Percentiles rank a stretch among this genome's conserved stretches.
Evolutionary conservation across 2,888 invertebrate species (phyloP).

Genomic region (Napeogenes sylphis): DNA sequence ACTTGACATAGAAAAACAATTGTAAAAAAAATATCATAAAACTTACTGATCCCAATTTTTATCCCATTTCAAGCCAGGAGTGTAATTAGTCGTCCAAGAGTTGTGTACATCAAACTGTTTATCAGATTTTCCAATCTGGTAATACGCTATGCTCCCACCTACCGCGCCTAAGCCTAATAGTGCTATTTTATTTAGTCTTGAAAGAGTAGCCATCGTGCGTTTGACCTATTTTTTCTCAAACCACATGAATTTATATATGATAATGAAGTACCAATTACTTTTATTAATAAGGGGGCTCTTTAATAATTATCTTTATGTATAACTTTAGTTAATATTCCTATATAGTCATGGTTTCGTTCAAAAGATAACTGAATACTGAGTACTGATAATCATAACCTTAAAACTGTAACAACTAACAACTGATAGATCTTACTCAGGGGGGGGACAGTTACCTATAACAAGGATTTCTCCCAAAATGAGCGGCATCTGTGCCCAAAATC

Average conservation of each 20-base stretch:
- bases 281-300: neutral
- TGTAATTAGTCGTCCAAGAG: slow-evolving; percentile 84
- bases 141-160: slow-evolving; percentile 81
- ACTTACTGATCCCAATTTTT: slow-evolving; percentile 92
- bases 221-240: slow-evolving; percentile 8
- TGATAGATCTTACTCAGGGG: too few relatives aligned
- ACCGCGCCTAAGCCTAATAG: slow-evolving; percentile 80
- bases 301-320: neutral
- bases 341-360: neutral
- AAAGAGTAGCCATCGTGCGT: slow-evolving; percentile 71
- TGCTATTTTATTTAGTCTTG: slow-evolving; percentile 77
- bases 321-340: neutral
- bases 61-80: slow-evolving; percentile 86
- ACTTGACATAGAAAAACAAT: too few relatives aligned
- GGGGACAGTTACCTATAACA: too few relatives aligned
- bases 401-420: too few relatives aligned
- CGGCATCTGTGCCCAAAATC: too few relatives aligned
- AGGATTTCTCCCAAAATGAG: too few relatives aligned
- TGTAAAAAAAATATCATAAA: slow-evolving; percentile 1
- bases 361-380: neutral
- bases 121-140: slow-evolving; percentile 69
- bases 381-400: too few relatives aligned
- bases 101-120: slow-evolving; percentile 73
- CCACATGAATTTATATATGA: slow-evolving; percentile 4
- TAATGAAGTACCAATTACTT: neutral